These are phyloP conservation scores for Apantesis nais DNA, from an alignment of 2,888 invertebrate genomes.

Conservation along the genomic window DNA sequence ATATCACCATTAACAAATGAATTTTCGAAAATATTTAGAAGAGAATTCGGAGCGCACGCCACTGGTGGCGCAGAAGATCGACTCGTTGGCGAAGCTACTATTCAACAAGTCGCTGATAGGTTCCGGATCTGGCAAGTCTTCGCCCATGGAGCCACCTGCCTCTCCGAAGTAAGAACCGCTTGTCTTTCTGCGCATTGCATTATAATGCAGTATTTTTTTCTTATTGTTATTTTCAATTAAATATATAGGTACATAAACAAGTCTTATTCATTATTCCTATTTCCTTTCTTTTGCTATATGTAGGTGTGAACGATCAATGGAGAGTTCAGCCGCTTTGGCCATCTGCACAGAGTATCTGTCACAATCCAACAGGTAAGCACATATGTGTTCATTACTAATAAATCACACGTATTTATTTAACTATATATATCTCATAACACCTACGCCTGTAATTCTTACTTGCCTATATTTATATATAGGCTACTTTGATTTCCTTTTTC, in stretches of 20 bases:
- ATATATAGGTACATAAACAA: too few species aligned
- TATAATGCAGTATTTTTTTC: too few species aligned
- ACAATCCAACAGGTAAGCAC: constrained; percentile 72
- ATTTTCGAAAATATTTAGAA: constrained; percentile 53
- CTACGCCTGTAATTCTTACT: too few species aligned
- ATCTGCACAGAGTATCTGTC: constrained; percentile 80
- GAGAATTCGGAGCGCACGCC: constrained; percentile 87
- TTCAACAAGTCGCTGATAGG: constrained; percentile 87
- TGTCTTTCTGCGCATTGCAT: too few species aligned
- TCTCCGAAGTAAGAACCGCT: constrained; percentile 69
- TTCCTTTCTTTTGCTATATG: background rate
- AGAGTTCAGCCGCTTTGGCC: constrained; percentile 76
- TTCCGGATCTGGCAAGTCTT: constrained; percentile 76
- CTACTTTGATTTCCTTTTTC: too few species aligned
- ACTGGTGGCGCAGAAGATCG: constrained; percentile 89
- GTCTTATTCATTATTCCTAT: background rate
- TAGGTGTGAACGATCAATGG: constrained; percentile 76
- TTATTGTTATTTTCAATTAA: too few species aligned
- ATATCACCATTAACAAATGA: background rate
- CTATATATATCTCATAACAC: too few species aligned
- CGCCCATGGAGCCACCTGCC: constrained; percentile 73
- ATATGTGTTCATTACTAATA: too few species aligned
- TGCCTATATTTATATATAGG: too few species aligned
- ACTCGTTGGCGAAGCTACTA: constrained; percentile 90
- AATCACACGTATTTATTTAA: too few species aligned